These are phyloP conservation scores for Melitaea athalia DNA, from an alignment of 2,888 invertebrate species.

Conservation along the genomic window DNA sequence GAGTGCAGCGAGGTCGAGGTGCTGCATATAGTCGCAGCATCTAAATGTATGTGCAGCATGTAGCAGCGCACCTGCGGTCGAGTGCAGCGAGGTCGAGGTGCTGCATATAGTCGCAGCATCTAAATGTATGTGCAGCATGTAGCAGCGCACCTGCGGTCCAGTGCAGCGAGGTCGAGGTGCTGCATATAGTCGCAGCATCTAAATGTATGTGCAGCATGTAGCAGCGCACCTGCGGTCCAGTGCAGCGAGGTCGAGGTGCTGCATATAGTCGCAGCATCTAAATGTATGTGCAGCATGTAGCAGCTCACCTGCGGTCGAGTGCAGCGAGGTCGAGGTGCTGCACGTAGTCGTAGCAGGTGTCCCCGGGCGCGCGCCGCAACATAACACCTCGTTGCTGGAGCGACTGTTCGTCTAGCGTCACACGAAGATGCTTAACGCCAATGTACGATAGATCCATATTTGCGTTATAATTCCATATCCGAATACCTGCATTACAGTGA, in stretches of 20 bases:
- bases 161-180: no score
- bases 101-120: no score
- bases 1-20: no score
- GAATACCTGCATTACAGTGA: constrained; percentile 72
- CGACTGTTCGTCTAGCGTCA: constrained; percentile 61
- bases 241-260: not conserved
- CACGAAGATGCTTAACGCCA: constrained; percentile 80
- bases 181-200: no score
- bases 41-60: no score
- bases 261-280: not conserved
- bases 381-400: constrained; percentile 86
- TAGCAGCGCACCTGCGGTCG: no score
- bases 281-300: not conserved
- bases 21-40: no score
- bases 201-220: no score
- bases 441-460: constrained; percentile 85
- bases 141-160: no score
- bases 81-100: no score
- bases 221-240: no score
- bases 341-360: constrained; percentile 52
- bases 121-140: no score
- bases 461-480: constrained; percentile 92
- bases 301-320: constrained; percentile 11
- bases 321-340: constrained; percentile 27
- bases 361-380: constrained; percentile 61